Base-by-base conservation (phyloP, 2,888 invertebrate species). In the Eremobia ochroleuca region DNA sequence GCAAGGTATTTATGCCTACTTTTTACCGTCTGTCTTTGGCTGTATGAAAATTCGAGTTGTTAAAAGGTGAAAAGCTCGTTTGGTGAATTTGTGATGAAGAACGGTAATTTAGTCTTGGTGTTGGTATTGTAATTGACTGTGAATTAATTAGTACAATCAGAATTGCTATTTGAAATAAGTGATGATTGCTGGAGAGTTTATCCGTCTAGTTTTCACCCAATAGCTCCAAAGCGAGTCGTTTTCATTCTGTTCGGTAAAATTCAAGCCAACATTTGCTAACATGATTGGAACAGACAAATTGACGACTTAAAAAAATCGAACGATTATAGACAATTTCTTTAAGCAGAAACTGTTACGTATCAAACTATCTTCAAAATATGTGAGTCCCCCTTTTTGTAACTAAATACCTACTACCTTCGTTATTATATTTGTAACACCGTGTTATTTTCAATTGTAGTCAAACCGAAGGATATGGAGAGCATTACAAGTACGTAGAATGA, bases 381-480 rank as follows among this genome's bases (percentile, higher is more conserved):
- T 66, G 18, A 52, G 43, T 21, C 70, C 69, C 69, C n/a, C 15
- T 61, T 18, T 65, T 66, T 52, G 46, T 76, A 52, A 34, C 31
- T 77, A 15, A 69, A 58, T 52, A 58, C 15, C 9, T 66, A 65
- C 64, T 59, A 58, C 2, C 6, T 62, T 18, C 31, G 4, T 52
- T 78, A 31, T 66, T 46, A 70, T 73, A 75, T 76, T 62, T 88
- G 86, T 92, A 93, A 92, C 89, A 71, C 74, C 62, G 34, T 88
- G 61, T 85, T 89, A 89, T 92, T 93, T 92, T 90, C 85, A 89
- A 92, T 94, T 94, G 88, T 97, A 98, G 98, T 97, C 97, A 86
- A 97, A 98, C 97, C 97, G 98, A 97, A 97, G 98, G 97, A 98
- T 98, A 94, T 98, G 98, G 98, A 97, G 98, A 96, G 97, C 98